Evolutionary conservation across 2,888 invertebrate species (phyloP), one percentile per base, ranked within the genome.

Genomic region (Eupithecia abbreviata): DNA sequence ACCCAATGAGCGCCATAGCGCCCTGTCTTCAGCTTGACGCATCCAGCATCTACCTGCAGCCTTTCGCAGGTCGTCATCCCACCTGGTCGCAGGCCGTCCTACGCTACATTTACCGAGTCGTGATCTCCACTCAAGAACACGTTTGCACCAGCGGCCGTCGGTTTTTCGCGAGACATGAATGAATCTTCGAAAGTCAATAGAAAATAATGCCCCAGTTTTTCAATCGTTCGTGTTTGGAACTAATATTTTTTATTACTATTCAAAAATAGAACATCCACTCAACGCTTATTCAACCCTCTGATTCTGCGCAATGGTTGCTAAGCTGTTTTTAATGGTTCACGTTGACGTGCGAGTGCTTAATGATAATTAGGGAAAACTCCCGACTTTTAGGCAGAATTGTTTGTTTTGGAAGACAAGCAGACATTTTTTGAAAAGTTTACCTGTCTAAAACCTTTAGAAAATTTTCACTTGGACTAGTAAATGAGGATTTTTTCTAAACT

Each of bases 241-340:
- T 18, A 58, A 18, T 10, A 10, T 30, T 30, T 58, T 58, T 58
- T 10, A 58, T 58, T 58, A 62, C 10, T 62, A 30, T 30, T 2
- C 30, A 62, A 62, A 62, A 30, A 62, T 62, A 30, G 12, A 30
- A 30, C 10, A 30, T 30, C 18, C 62, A 62, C 51, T 51, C 51
- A 51, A 15, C 62, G 30, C 10, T 62, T 18, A 30, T 62, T 62
- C 2, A 30, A 30, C 62, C 9, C 30, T 62, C 62, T 62, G 12
- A 30, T 62, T 62, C 18, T 30, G 30, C 12, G 18, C 18, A 74
- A 74, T 66, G 72, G 65, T 66, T 66, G 45, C 74, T 77, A 75
- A 77, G 74, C 72, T 62, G 41, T 77, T 77, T 72, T 77, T 77
- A 77, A 77, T 77, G 74, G 72, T 65, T 66, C 43, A 45, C 69